Percentiles rank a stretch among this genome's conserved stretches.
These are phyloP conservation scores for Ommatoiulus sabulosus DNA, from an alignment of 2,888 invertebrate genomes.

Conservation along the genomic window DNA sequence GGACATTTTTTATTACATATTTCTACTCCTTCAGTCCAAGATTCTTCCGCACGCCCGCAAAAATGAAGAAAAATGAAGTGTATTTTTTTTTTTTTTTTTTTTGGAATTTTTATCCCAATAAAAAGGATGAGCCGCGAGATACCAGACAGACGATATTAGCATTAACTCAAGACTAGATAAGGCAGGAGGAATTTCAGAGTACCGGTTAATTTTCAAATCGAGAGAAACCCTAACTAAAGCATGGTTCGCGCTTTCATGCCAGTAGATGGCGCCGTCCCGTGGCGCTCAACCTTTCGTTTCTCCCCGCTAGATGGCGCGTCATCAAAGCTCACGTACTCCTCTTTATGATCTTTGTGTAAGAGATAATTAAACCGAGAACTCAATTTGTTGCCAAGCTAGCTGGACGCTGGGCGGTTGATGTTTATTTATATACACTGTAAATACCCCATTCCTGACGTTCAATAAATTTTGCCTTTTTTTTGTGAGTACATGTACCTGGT, in stretches of 20 bases:
- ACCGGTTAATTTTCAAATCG: neutral
- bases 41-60: neutral
- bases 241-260: too few species aligned
- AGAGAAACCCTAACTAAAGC: neutral
- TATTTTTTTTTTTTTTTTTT: too few species aligned
- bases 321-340: too few species aligned
- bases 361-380: neutral
- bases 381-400: neutral
- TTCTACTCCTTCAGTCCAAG: neutral
- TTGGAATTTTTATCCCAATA: neutral
- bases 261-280: too few species aligned
- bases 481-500: neutral
- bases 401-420: neutral
- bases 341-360: too few species aligned
- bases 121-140: neutral
- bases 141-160: neutral
- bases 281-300: too few species aligned
- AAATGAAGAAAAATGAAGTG: neutral
- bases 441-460: neutral
- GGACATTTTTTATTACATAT: neutral
- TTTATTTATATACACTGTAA: neutral
- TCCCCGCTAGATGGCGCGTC: too few species aligned
- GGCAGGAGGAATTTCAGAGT: neutral
- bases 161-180: neutral
- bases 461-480: neutral